Conservation (phyloP, 1,140 invertebrate genomes). For the Lepidurus packardi region DNA sequence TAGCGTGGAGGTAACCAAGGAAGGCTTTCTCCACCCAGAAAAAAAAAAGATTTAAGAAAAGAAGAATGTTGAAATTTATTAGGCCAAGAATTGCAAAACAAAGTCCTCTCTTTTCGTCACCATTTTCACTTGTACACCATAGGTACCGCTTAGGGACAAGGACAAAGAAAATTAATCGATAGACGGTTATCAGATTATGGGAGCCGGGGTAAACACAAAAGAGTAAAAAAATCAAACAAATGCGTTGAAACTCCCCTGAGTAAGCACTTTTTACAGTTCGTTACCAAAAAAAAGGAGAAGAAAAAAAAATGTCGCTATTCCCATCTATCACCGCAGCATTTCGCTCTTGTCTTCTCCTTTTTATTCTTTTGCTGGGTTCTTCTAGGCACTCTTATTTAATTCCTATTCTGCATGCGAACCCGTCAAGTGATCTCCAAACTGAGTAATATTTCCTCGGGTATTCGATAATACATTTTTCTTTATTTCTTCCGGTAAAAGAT, state of each 20-base stretch:
- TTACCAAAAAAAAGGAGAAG: background rate
- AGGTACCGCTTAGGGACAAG: background rate
- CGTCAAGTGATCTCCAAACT: background rate
- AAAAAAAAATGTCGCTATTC: background rate
- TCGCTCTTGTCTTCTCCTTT: no score
- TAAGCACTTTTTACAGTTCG: background rate
- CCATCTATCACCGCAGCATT: background rate
- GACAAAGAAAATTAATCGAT: slow-evolving; percentile 5
- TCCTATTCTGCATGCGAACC: background rate
- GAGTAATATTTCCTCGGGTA: no score
- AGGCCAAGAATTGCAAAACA: background rate
- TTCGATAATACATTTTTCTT: no score
- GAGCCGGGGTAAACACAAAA: background rate
- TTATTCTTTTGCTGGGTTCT: background rate
- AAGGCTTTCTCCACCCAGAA: no score
- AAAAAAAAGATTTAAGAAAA: no score
- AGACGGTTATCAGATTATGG: background rate
- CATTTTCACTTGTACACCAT: background rate
- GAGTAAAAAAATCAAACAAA: background rate
- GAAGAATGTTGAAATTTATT: no score
- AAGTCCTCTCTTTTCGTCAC: background rate
- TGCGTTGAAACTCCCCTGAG: background rate
- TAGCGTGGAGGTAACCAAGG: no score
- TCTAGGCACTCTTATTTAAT: background rate
- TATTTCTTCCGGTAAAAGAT: no score